Conservation (phyloP, 2,888 invertebrate species). For the Ectropis crepuscularia region DNA sequence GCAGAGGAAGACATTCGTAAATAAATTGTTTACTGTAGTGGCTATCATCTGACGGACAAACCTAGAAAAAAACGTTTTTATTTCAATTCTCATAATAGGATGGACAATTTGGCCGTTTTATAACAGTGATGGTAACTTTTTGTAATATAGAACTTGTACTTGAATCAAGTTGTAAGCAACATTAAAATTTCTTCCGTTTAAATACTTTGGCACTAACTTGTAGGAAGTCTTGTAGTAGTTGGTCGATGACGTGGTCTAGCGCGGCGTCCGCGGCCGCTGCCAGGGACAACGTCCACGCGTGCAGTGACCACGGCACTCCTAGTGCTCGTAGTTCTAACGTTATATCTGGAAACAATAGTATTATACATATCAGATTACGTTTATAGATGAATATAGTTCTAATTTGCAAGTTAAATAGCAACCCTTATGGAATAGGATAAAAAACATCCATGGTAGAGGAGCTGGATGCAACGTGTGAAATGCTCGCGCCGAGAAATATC, state of each 20-base stretch:
- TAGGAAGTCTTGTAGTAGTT: constrained; percentile 94
- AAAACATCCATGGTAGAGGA: too few relatives aligned
- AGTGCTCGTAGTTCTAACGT: constrained; percentile 94
- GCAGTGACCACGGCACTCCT: constrained; percentile 95
- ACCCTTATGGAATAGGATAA: too few relatives aligned
- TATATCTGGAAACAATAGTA: constrained; percentile 85
- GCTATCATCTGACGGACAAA: constrained; percentile 92
- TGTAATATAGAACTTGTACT: too few relatives aligned
- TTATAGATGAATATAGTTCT: too few relatives aligned
- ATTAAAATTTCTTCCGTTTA: not conserved
- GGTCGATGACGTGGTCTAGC: constrained; percentile 93
- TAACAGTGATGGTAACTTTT: too few relatives aligned
- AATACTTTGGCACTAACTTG: constrained; percentile 75
- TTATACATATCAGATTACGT: not conserved
- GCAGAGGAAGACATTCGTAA: constrained; percentile 94
- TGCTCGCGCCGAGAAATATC: too few relatives aligned
- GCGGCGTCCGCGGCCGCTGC: constrained; percentile 94
- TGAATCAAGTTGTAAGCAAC: not conserved
- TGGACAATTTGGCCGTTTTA: too few relatives aligned
- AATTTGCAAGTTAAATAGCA: too few relatives aligned
- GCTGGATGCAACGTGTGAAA: too few relatives aligned
- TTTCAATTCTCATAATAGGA: not conserved
- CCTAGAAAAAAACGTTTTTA: constrained; percentile 63
- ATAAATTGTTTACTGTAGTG: constrained; percentile 94
- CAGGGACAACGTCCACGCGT: constrained; percentile 96